Evolutionary conservation across 2,113 vertebrate genomes (phyloP).

Genomic region (Nesoenas mayeri): DNA sequence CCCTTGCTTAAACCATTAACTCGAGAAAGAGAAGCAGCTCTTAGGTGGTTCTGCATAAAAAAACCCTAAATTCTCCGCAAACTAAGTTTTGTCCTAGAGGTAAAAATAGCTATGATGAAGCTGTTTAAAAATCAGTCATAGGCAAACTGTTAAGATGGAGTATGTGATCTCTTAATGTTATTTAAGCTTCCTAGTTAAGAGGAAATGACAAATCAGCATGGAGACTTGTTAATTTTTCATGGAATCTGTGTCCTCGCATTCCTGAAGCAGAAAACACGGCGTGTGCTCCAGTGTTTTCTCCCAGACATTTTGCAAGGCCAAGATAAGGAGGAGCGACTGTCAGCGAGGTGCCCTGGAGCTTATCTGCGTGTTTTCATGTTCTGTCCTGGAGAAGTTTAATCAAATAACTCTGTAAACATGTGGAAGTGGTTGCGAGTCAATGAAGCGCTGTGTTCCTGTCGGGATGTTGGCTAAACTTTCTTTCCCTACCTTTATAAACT

Average conservation of each 20-base stretch:
- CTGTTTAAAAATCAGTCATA: constrained; percentile 15
- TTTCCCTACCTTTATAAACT: neutral
- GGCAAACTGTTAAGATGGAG: constrained; percentile 17
- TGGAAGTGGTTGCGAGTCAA: neutral
- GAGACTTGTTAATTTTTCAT: constrained; percentile 21
- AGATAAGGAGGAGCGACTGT: constrained; percentile 51
- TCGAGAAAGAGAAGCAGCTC: neutral
- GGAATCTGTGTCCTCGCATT: neutral
- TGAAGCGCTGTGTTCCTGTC: neutral
- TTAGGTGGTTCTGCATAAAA: neutral
- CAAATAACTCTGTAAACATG: constrained; percentile 1
- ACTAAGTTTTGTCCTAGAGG: neutral
- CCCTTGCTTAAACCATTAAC: neutral
- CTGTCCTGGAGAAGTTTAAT: constrained; percentile 25
- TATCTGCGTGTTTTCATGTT: neutral
- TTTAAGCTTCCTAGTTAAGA: constrained; percentile 44
- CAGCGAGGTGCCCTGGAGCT: constrained; percentile 46
- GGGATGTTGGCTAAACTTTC: neutral
- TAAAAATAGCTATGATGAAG: neutral
- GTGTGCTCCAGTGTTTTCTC: neutral
- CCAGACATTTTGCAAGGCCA: constrained; percentile 26
- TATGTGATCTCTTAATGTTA: constrained; percentile 52
- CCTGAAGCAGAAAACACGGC: neutral
- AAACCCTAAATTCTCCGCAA: neutral
- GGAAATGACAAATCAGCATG: neutral